A percentile compares a stretch with the other conserved stretches of the same genome.
Evolutionary conservation across 2,888 invertebrate genomes (phyloP).

Genomic region (Dolomedes plantarius): DNA sequence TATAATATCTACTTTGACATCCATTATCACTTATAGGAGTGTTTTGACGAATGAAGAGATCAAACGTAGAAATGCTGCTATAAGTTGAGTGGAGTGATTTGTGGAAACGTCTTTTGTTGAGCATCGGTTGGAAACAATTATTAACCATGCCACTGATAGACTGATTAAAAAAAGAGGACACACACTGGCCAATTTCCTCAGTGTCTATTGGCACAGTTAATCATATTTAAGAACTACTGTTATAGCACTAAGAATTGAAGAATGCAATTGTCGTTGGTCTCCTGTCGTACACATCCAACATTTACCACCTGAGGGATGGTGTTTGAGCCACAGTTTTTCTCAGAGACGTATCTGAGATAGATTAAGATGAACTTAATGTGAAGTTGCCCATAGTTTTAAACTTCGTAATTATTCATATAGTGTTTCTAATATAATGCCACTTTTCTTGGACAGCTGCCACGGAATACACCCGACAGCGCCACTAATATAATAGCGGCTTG

Average conservation of each 20-base stretch:
- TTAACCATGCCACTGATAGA: constrained; percentile 42
- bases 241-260: constrained; percentile 62
- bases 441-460: constrained; percentile 62
- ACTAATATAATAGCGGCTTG: constrained; percentile 25
- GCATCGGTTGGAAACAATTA: not conserved
- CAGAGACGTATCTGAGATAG: constrained; percentile 10
- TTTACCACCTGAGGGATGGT: constrained; percentile 38
- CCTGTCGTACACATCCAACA: constrained; percentile 35
- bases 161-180: constrained; percentile 41
- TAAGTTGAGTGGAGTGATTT: too few species aligned
- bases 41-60: too few species aligned
- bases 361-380: not conserved
- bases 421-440: constrained; percentile 21
- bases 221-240: constrained; percentile 45
- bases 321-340: constrained; percentile 47
- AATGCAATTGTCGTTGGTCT: constrained; percentile 58
- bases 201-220: constrained; percentile 53
- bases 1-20: too few species aligned
- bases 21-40: too few species aligned
- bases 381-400: not conserved
- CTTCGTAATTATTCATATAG: constrained; percentile 7
- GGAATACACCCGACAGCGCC: constrained; percentile 62
- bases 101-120: too few species aligned
- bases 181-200: constrained; percentile 44
- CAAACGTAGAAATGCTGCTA: too few species aligned